Base-by-base conservation (phyloP, 1,140 invertebrate species). In the Drosophila nasuta region DNA sequence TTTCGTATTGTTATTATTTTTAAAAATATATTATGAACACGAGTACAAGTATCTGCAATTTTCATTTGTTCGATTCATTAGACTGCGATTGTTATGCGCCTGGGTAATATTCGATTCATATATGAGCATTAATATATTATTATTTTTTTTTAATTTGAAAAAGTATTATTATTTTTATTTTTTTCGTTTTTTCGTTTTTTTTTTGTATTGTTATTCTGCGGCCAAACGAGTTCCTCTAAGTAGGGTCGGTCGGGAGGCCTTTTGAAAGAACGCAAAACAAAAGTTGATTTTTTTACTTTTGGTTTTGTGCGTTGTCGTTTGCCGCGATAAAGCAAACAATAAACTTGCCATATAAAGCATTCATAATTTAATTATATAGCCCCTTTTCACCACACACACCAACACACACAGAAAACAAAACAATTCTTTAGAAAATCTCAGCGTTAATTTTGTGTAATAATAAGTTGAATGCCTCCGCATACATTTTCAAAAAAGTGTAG, bases 351-450 rank as follows among this genome's bases (percentile, higher is more conserved):
- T 79, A 88, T 88, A 88, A 88, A 89, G 85, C 83, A 89, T 87
- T 87, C 83, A 87, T 87, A 88, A 87, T 87, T 87, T 89, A 87
- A 87, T 87, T 87, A 87, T 87, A 89, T 75, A 83, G 83, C 76
- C 79, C 52, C 57, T 62, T 69, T 60, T 52, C 73, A 70, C 80
- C 60, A 67, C 62, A 64, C 67, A 64, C 10, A 41, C 38, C 13
- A 13, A 13, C 60, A 25, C 45, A 35, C 30, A 10, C 35, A 38
- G 7, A 38, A 38, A 38, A 38, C 35, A 56, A 45, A 30, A 62
- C 52, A 80, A 80, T 87, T 87, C 83, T 83, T 80, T 89, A 83
- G 69, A 87, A 88, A 87, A 80, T 75, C 70, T 60, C 63, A 59
- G 52, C 77, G 62, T 88, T 80, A 82, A 88, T 87, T 86, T 82